Conservation (phyloP, 2,113 vertebrate genomes). For the Carollia perspicillata region DNA sequence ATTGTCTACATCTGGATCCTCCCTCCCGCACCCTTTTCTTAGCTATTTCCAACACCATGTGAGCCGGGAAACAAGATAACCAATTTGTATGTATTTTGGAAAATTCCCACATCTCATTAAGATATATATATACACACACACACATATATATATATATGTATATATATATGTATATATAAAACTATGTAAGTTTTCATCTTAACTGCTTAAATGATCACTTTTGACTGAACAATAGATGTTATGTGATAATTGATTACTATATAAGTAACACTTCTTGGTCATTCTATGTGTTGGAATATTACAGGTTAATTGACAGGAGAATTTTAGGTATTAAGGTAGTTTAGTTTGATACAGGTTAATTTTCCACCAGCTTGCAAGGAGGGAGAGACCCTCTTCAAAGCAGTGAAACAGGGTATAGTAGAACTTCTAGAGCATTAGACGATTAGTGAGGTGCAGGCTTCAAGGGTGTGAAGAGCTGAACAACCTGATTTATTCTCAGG, state of each 20-base stretch:
- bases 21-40: not conserved
- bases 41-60: not conserved
- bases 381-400: not conserved
- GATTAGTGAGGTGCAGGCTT: not conserved
- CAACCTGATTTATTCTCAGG: constrained; percentile 16
- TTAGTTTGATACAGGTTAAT: not conserved
- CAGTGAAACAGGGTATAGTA: not conserved
- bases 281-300: not conserved
- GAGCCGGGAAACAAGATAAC: not conserved
- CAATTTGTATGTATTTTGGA: not conserved
- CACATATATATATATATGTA: too few relatives aligned
- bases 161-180: too few relatives aligned
- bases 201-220: not conserved
- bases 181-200: not conserved
- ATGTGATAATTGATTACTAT: not conserved
- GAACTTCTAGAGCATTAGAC: not conserved
- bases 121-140: too few relatives aligned
- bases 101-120: not conserved
- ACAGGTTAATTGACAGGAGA: not conserved
- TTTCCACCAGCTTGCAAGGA: not conserved
- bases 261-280: not conserved
- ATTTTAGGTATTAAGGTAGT: not conserved
- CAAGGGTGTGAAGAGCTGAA: not conserved
- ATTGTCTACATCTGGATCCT: not conserved
- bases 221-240: not conserved